Evolutionary conservation across 2,888 invertebrate genomes (phyloP).

Genomic region (Cyclophora albipunctata): DNA sequence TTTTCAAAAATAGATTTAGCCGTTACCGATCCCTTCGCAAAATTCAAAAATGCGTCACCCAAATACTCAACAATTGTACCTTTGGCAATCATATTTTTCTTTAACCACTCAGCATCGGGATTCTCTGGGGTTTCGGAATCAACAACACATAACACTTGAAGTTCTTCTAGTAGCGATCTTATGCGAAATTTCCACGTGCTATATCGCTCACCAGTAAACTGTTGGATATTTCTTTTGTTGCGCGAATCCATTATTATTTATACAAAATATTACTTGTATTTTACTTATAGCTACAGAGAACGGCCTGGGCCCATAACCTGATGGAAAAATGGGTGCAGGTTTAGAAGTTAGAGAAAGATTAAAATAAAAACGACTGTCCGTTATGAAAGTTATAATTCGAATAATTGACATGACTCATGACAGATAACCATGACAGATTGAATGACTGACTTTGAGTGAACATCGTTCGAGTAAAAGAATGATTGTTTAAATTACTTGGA

Average conservation of each 20-base stretch:
- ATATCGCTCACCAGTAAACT: too few relatives aligned
- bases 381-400: too few relatives aligned
- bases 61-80: constrained; percentile 2
- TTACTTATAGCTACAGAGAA: neutral
- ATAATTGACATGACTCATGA: too few relatives aligned
- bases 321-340: too few relatives aligned
- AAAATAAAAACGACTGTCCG: neutral
- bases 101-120: neutral
- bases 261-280: neutral
- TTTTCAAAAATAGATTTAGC: constrained; percentile 3
- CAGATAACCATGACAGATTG: too few relatives aligned
- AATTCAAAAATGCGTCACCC: constrained; percentile 5
- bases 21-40: constrained; percentile 2
- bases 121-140: neutral
- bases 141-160: constrained; percentile 3
- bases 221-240: neutral
- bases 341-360: too few relatives aligned
- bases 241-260: neutral
- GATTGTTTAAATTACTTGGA: too few relatives aligned
- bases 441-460: too few relatives aligned
- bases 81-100: constrained; percentile 7
- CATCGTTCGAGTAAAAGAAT: too few relatives aligned
- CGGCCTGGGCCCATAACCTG: neutral
- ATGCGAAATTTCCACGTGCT: too few relatives aligned
- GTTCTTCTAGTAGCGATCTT: constrained; percentile 1